These are phyloP conservation scores for Ptychoptera contaminata DNA, from an alignment of 2,888 invertebrate species.

Conservation along the genomic window DNA sequence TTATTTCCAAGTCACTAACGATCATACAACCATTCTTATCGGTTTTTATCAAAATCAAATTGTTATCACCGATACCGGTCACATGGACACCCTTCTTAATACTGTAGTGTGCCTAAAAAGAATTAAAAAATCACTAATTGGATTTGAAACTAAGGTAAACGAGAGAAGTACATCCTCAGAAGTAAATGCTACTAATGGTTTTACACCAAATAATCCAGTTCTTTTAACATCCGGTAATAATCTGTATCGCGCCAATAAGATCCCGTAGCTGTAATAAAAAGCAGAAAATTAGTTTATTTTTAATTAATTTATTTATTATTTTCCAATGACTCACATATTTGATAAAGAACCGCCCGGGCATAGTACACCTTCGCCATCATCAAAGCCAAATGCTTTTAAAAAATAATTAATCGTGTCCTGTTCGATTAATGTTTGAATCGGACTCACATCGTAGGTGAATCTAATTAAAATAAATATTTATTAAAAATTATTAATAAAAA, in stretches of 20 bases:
- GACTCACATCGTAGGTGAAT: conserved; percentile 68
- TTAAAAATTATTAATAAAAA: not conserved
- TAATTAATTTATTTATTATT: too few species aligned
- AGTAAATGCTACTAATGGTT: conserved; percentile 52
- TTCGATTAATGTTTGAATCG: conserved; percentile 62
- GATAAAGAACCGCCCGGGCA: conserved; percentile 66
- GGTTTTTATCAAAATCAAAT: conserved; percentile 45
- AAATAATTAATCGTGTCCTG: conserved; percentile 43
- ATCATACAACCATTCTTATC: conserved; percentile 54
- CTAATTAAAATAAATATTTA: conserved; percentile 28
- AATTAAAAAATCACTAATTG: not conserved
- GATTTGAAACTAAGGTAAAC: not conserved
- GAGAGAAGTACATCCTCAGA: conserved; percentile 61
- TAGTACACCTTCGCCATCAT: conserved; percentile 58
- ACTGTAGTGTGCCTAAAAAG: conserved; percentile 54
- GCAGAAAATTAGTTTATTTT: too few species aligned
- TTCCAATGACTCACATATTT: conserved; percentile 36
- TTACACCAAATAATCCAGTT: conserved; percentile 43
- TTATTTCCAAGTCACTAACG: conserved; percentile 39
- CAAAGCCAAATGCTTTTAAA: conserved; percentile 43
- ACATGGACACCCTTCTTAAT: conserved; percentile 65
- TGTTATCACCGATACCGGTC: conserved; percentile 70
- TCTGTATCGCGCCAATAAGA: conserved; percentile 55
- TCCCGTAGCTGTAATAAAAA: conserved; percentile 33
- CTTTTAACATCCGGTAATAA: conserved; percentile 51